Percentiles rank a stretch among this genome's conserved stretches.
Conservation (phyloP, 2,888 invertebrate species). For the Ptilodon capucinus region DNA sequence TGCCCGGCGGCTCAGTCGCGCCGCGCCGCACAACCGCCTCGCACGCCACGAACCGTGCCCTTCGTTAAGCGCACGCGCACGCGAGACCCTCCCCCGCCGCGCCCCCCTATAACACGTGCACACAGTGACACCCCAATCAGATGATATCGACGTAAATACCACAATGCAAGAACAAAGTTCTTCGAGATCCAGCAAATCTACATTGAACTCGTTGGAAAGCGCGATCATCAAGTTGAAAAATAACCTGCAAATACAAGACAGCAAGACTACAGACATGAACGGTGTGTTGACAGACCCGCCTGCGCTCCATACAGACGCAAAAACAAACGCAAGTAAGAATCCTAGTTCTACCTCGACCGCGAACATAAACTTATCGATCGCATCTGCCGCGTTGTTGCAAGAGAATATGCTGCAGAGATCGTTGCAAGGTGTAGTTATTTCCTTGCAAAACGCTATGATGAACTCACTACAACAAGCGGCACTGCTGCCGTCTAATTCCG, state of each 20-base stretch:
- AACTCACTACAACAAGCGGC: constrained; percentile 93
- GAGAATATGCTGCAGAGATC: constrained; percentile 88
- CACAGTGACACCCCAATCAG: constrained; percentile 30
- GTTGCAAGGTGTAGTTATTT: constrained; percentile 90
- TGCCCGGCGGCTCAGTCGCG: constrained; percentile 78
- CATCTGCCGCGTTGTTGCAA: constrained; percentile 83
- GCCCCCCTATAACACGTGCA: constrained; percentile 64
- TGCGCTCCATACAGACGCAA: constrained; percentile 57
- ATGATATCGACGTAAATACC: constrained; percentile 42
- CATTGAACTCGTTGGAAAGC: constrained; percentile 77
- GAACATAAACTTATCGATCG: constrained; percentile 77
- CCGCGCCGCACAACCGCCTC: constrained; percentile 74
- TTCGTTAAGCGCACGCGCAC: constrained; percentile 65
- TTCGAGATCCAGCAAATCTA: constrained; percentile 70
- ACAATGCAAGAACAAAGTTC: constrained; percentile 80
- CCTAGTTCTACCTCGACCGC: constrained; percentile 62
- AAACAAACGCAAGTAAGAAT: constrained; percentile 73
- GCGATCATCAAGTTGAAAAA: constrained; percentile 80
- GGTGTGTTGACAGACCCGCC: constrained; percentile 60
- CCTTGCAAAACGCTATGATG: constrained; percentile 92
- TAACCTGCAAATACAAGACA: constrained; percentile 79
- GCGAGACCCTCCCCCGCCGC: constrained; percentile 63
- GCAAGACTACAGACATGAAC: constrained; percentile 69
- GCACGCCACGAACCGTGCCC: constrained; percentile 67
- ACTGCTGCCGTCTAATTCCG: constrained; percentile 90